Evolutionary conservation across 1,140 invertebrate genomes (phyloP).

Genomic region (Drosophila pruinosa): DNA sequence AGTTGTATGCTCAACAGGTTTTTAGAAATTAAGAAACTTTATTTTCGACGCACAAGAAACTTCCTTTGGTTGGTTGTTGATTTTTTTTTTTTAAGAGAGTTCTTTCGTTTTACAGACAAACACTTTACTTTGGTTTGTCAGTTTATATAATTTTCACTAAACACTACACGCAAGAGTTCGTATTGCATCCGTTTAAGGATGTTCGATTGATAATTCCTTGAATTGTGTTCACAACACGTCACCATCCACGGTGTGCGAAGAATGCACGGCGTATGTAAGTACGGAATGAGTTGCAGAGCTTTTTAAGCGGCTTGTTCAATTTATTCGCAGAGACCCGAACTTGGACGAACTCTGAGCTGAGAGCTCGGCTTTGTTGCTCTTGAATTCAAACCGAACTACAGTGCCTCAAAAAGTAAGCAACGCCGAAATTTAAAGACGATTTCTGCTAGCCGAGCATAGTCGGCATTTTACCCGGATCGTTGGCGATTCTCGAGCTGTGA

Average conservation of each 20-base stretch:
- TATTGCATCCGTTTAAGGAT: constrained; percentile 55
- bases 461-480: constrained; percentile 23
- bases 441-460: constrained; percentile 9
- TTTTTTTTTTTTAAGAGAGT: neutral
- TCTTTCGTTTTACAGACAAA: constrained; percentile 3
- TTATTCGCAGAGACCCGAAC: constrained; percentile 62
- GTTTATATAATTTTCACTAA: constrained; percentile 11
- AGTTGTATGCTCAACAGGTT: neutral
- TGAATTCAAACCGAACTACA: constrained; percentile 29
- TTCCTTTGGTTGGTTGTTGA: neutral
- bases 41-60: neutral
- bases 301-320: constrained; percentile 76
- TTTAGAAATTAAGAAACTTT: neutral
- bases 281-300: constrained; percentile 62
- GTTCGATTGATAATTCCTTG: constrained; percentile 9
- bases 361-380: constrained; percentile 30
- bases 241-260: constrained; percentile 73
- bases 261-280: constrained; percentile 72
- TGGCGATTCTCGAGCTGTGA: constrained; percentile 55
- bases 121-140: constrained; percentile 4
- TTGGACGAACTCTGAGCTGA: constrained; percentile 43
- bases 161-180: constrained; percentile 51
- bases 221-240: constrained; percentile 48
- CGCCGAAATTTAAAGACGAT: constrained; percentile 63
- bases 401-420: constrained; percentile 54